A percentile compares a stretch with the other conserved stretches of the same genome.
Conservation (phyloP, 2,113 vertebrate species). For the Stegostoma tigrinum region DNA sequence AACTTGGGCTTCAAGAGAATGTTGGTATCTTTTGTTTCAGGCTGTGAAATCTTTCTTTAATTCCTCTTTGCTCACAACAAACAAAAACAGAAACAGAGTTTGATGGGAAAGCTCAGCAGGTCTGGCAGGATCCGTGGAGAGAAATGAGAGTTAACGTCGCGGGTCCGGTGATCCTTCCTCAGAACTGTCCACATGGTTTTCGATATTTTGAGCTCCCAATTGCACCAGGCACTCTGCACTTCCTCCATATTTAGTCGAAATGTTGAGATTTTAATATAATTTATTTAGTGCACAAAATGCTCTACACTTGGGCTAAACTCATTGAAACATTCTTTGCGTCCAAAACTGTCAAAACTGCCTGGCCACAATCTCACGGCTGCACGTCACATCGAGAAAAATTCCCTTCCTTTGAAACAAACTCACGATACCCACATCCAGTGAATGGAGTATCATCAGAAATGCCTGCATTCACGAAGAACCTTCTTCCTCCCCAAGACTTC, state of each 20-base stretch:
- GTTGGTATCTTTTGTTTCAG: not conserved
- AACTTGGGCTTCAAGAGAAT: not conserved
- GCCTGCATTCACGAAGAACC: not conserved
- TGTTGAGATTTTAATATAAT: not conserved
- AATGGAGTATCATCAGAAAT: too few species aligned
- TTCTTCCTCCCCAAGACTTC: not conserved
- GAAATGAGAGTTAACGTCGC: too few species aligned
- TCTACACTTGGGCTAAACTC: not conserved
- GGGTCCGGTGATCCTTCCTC: too few species aligned
- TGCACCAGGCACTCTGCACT: not conserved
- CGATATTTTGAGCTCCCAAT: not conserved
- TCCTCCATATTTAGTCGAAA: not conserved
- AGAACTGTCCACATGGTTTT: not conserved
- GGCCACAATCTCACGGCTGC: not conserved
- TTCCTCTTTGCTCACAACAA: not conserved
- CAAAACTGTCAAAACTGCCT: not conserved
- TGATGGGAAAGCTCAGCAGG: too few species aligned
- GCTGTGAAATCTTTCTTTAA: not conserved
- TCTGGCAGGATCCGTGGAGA: too few species aligned
- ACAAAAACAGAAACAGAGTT: too few species aligned
- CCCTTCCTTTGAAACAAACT: not conserved
- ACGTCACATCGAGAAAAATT: not conserved
- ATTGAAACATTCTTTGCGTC: not conserved
- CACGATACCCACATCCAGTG: too few species aligned
- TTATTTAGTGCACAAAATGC: not conserved